Evolutionary conservation across 2,888 invertebrate species (phyloP).

Genomic region (Caenorhabditis sinica): DNA sequence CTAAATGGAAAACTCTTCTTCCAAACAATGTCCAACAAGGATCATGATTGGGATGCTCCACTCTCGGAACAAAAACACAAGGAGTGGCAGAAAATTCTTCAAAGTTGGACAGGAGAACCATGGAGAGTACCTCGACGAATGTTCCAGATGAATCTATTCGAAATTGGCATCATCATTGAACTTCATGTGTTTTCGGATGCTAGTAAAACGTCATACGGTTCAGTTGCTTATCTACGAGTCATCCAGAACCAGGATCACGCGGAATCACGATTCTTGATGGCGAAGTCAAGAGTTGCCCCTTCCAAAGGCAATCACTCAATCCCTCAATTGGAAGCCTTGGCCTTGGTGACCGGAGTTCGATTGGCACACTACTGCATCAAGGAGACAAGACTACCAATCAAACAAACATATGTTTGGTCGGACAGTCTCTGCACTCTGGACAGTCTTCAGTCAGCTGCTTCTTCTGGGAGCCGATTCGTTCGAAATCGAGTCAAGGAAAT

Average conservation of each 20-base stretch:
- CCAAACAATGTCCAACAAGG: constrained; percentile 31
- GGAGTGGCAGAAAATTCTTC: background rate
- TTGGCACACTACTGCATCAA: background rate
- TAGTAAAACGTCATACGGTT: constrained; percentile 15
- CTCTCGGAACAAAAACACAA: background rate
- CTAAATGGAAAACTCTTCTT: constrained; percentile 52
- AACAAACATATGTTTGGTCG: constrained; percentile 8
- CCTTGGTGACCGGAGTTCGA: background rate
- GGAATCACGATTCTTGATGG: constrained; percentile 63
- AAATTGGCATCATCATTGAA: background rate
- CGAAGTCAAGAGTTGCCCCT: constrained; percentile 62
- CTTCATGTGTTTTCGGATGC: constrained; percentile 43
- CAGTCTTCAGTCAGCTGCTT: background rate
- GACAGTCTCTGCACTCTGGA: constrained; percentile 33
- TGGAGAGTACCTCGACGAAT: background rate
- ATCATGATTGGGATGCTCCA: constrained; percentile 50
- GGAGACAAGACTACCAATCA: background rate
- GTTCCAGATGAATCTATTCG: background rate
- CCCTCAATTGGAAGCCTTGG: constrained; percentile 37
- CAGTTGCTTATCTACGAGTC: constrained; percentile 14
- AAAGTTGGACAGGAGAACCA: constrained; percentile 3
- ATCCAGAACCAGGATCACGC: constrained; percentile 50
- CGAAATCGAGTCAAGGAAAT: background rate
- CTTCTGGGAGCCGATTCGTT: background rate
- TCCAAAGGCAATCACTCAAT: background rate